These are phyloP conservation scores for Drosophila ogumai DNA, from an alignment of 1,140 invertebrate genomes.

Conservation along the genomic window DNA sequence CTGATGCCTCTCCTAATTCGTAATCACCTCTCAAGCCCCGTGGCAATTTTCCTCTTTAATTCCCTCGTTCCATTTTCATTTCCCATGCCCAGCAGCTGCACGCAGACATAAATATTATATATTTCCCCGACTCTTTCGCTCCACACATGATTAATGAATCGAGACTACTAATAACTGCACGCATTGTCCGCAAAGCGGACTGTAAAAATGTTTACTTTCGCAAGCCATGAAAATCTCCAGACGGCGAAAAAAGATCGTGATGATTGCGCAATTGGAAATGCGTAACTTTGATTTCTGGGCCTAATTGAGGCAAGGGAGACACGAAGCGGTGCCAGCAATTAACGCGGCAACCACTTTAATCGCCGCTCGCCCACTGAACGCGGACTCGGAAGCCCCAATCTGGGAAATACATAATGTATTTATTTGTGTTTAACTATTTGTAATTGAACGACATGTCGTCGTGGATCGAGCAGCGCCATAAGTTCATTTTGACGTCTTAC, in stretches of 20 bases:
- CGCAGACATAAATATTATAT: slow-evolving; percentile 5
- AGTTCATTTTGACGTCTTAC: slow-evolving; percentile 50
- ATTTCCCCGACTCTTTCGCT: slow-evolving; percentile 19
- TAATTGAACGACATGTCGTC: slow-evolving; percentile 39
- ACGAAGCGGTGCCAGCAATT: slow-evolving; percentile 51
- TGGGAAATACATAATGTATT: slow-evolving; percentile 46
- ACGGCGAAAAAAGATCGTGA: slow-evolving; percentile 30
- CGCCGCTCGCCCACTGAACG: slow-evolving; percentile 30
- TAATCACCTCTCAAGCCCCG: slow-evolving; percentile 14
- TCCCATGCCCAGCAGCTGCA: slow-evolving; percentile 56
- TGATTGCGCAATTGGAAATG: slow-evolving; percentile 73
- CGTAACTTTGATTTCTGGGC: slow-evolving; percentile 68
- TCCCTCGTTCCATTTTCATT: slow-evolving; percentile 37
- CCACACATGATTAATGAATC: slow-evolving; percentile 70
- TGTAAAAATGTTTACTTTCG: slow-evolving; percentile 75
- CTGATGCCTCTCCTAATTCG: slow-evolving; percentile 10
- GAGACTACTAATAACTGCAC: slow-evolving; percentile 55
- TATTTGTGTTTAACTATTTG: slow-evolving; percentile 50
- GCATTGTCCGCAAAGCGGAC: slow-evolving; percentile 57
- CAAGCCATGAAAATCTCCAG: slow-evolving; percentile 68
- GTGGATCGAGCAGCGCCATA: slow-evolving; percentile 21
- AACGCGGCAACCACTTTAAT: slow-evolving; percentile 41
- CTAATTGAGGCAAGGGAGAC: slow-evolving; percentile 58
- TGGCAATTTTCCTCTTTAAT: slow-evolving; percentile 10
- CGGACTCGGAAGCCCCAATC: slow-evolving; percentile 44